These are phyloP conservation scores for Drosophila limbata DNA, from an alignment of 2,888 invertebrate genomes.

Conservation along the genomic window DNA sequence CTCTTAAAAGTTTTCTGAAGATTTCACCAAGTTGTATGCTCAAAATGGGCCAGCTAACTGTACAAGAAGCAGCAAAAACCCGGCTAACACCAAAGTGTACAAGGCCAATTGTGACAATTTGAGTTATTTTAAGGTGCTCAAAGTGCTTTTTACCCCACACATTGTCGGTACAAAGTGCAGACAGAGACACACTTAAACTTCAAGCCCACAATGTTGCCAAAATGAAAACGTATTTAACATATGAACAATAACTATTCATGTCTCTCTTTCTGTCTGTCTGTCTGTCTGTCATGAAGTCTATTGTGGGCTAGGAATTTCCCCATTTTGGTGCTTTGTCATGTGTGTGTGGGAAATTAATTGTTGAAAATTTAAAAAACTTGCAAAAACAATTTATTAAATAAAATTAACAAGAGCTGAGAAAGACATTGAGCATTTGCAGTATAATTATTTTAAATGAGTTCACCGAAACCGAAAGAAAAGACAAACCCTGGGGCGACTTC, in stretches of 20 bases:
- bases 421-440: slow-evolving; percentile 37
- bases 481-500: slow-evolving; percentile 22
- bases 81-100: slow-evolving; percentile 20
- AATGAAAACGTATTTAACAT: slow-evolving; percentile 23
- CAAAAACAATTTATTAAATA: slow-evolving; percentile 23
- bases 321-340: slow-evolving; percentile 64
- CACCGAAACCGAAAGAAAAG: slow-evolving; percentile 49
- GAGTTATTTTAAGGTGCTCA: slow-evolving; percentile 34
- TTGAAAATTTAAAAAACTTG: slow-evolving; percentile 38
- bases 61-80: slow-evolving; percentile 1
- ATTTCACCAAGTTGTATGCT: neutral
- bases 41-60: slow-evolving; percentile 21
- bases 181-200: slow-evolving; percentile 16
- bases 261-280: slow-evolving; percentile 9
- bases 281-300: slow-evolving; percentile 11
- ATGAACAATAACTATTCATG: slow-evolving; percentile 9
- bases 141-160: slow-evolving; percentile 39
- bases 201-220: slow-evolving; percentile 20
- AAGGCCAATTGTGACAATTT: slow-evolving; percentile 37
- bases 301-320: slow-evolving; percentile 71
- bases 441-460: slow-evolving; percentile 76
- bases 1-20: neutral
- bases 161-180: slow-evolving; percentile 39
- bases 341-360: slow-evolving; percentile 75
- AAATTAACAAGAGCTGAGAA: slow-evolving; percentile 21